Evolutionary conservation across 2,113 vertebrate genomes (phyloP).

Genomic region (Mastomys natalensis): DNA sequence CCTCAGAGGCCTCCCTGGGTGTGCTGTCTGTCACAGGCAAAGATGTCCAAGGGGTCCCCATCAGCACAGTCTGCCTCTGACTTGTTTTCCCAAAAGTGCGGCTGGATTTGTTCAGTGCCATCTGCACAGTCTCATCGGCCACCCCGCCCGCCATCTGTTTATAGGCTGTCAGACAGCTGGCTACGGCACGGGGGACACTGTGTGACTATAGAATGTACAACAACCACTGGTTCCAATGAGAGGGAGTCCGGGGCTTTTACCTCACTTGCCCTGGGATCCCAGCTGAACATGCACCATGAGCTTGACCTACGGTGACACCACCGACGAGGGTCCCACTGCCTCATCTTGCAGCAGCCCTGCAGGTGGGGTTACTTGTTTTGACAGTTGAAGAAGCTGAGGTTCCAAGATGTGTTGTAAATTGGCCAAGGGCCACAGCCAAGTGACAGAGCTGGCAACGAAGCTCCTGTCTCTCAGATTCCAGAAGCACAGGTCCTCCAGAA

Average conservation of each 20-base stretch:
- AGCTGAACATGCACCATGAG: neutral
- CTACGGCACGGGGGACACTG: conserved; percentile 65
- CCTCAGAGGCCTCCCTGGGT: conserved; percentile 50
- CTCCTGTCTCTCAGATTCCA: neutral
- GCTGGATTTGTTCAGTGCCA: conserved; percentile 74
- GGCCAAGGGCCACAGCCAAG: neutral
- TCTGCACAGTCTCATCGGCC: conserved; percentile 73
- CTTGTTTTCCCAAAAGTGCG: conserved; percentile 72
- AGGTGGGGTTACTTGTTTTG: neutral
- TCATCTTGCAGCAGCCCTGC: neutral
- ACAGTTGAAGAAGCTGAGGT: neutral
- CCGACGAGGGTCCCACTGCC: neutral
- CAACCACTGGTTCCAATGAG: neutral
- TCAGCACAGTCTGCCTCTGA: conserved; percentile 40
- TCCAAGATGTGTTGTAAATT: neutral
- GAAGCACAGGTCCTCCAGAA: neutral
- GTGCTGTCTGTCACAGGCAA: conserved; percentile 51
- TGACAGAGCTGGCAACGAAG: neutral
- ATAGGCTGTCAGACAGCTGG: conserved; percentile 75
- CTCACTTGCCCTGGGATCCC: conserved; percentile 29
- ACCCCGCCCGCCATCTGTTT: conserved; percentile 73
- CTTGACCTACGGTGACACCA: neutral
- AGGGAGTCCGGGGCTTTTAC: conserved; percentile 54
- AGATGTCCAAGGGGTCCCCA: neutral
- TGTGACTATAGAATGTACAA: conserved; percentile 65